A percentile compares a stretch with the other conserved stretches of the same genome.
Conservation (phyloP, 2,797 vertebrate genomes). For the Tiaroga cobitis region DNA sequence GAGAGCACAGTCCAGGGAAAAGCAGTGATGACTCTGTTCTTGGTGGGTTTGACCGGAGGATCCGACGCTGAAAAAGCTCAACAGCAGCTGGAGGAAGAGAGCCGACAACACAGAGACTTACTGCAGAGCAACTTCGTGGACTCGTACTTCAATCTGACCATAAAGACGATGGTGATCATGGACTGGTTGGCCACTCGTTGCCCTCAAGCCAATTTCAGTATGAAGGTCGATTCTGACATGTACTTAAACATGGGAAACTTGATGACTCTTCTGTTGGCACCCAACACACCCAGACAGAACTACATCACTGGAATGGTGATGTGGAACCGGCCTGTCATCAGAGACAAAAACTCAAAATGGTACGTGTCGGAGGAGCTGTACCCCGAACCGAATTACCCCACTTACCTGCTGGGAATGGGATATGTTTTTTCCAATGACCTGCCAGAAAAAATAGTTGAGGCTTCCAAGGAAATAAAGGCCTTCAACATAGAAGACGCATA, state of each 20-base stretch:
- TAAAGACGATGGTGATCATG: constrained; percentile 81
- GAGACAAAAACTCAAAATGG: constrained; percentile 71
- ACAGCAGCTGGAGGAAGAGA: constrained; percentile 66
- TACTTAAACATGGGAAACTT: constrained; percentile 80
- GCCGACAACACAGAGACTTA: constrained; percentile 69
- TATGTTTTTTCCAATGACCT: constrained; percentile 81
- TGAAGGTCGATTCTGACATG: constrained; percentile 81
- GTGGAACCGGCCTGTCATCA: constrained; percentile 59
- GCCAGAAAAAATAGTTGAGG: constrained; percentile 62
- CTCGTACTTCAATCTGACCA: constrained; percentile 79
- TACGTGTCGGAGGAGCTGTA: constrained; percentile 72
- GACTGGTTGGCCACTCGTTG: constrained; percentile 77
- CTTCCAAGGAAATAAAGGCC: constrained; percentile 67
- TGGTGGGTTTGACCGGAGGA: constrained; percentile 66
- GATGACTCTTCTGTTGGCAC: constrained; percentile 61
- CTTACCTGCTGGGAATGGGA: constrained; percentile 78
- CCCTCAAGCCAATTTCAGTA: constrained; percentile 69
- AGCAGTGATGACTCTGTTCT: constrained; percentile 74
- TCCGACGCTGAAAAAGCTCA: constrained; percentile 28
- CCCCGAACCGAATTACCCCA: constrained; percentile 68
- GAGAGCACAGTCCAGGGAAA: constrained; percentile 67
- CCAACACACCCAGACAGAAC: constrained; percentile 35
- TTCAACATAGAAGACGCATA: constrained; percentile 83
- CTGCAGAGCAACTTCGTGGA: constrained; percentile 79
- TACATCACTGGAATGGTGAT: constrained; percentile 76